These are phyloP conservation scores for Labeo calbasu DNA, from an alignment of 2,797 vertebrate species.

Conservation along the genomic window DNA sequence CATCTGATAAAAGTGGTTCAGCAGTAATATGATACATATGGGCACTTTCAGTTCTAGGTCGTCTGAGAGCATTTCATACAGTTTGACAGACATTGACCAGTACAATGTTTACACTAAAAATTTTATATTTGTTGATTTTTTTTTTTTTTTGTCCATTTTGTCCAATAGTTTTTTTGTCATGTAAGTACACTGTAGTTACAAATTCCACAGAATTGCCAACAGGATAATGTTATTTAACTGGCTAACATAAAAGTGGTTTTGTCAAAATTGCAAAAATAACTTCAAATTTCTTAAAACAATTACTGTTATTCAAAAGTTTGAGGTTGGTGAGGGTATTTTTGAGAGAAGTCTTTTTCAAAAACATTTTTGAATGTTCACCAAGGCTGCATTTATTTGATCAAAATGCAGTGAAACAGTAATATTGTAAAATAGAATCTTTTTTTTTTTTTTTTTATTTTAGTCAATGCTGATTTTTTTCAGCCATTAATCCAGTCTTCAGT, in stretches of 20 bases:
- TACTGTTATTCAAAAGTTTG: background rate
- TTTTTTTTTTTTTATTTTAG: too few relatives aligned
- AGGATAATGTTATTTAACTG: background rate
- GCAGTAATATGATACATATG: background rate
- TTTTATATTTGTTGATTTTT: background rate
- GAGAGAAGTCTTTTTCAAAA: too few relatives aligned
- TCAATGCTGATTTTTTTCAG: too few relatives aligned
- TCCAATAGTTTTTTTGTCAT: background rate
- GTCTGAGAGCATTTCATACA: background rate
- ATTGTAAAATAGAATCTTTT: too few relatives aligned
- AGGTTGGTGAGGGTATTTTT: background rate
- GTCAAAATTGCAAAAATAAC: background rate
- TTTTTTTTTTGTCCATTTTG: background rate
- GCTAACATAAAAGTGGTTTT: background rate
- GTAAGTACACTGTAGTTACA: background rate
- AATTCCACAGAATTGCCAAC: background rate
- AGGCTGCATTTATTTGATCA: too few relatives aligned
- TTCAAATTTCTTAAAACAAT: background rate
- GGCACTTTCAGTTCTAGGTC: background rate
- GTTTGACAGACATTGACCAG: background rate
- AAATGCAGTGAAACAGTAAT: too few relatives aligned
- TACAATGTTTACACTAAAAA: background rate
- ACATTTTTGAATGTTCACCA: background rate
- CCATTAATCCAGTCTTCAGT: too few relatives aligned
- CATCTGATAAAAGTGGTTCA: background rate